Evolutionary conservation across 2,113 vertebrate genomes (phyloP).

Genomic region (Plotosus lineatus): DNA sequence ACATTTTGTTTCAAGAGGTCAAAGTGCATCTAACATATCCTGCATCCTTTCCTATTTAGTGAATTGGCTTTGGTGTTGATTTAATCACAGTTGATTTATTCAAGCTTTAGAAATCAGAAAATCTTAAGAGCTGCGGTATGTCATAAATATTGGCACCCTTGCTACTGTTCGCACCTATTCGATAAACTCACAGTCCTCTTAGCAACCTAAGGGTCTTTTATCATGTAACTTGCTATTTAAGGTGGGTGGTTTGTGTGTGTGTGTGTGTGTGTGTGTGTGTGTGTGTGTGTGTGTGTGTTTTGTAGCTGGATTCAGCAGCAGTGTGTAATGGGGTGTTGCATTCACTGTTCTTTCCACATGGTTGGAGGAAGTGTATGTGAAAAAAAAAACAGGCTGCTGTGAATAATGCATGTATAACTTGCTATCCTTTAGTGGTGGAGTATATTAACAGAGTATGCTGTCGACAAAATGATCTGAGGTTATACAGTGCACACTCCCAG

Average conservation of each 20-base stretch:
- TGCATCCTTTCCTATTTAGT: background rate
- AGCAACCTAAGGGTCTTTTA: background rate
- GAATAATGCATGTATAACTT: background rate
- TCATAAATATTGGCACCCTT: background rate
- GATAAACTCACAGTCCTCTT: background rate
- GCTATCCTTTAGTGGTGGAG: background rate
- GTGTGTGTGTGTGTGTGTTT: slow-evolving; percentile 11
- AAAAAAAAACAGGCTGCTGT: background rate
- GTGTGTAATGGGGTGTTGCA: slow-evolving; percentile 30
- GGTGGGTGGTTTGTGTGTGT: background rate
- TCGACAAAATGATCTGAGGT: background rate
- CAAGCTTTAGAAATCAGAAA: background rate
- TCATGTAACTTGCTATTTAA: no score
- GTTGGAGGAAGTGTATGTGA: background rate
- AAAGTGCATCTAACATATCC: background rate
- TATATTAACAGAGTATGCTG: background rate
- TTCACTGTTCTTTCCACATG: slow-evolving; percentile 17
- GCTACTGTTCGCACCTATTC: no score
- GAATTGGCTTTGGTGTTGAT: background rate
- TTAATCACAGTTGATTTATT: background rate
- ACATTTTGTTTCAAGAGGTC: background rate
- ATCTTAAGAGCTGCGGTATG: background rate
- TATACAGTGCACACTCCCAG: background rate
- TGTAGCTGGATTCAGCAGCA: slow-evolving; percentile 32
- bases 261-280: background rate